Conservation (phyloP, 2,888 invertebrate genomes). For the Callinectes sapidus region DNA sequence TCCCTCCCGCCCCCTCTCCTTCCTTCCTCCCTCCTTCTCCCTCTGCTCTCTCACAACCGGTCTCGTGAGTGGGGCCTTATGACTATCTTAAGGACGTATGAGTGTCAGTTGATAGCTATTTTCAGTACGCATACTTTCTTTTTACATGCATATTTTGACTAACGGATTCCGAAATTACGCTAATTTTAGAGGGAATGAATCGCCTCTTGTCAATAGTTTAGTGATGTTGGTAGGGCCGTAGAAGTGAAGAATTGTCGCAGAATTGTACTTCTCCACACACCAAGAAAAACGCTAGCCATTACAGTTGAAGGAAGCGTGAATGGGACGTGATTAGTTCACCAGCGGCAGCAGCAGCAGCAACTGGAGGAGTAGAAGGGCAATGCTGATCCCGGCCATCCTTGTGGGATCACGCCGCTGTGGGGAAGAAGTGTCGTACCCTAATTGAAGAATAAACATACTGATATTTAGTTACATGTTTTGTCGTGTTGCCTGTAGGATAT, state of each 20-base stretch:
- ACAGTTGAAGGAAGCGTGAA: neutral
- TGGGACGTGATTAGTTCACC: neutral
- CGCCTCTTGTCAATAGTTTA: no score
- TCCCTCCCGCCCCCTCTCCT: constrained; percentile 29
- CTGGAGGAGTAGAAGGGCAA: neutral
- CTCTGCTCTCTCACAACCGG: constrained; percentile 42
- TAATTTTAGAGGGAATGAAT: no score
- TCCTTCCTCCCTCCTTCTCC: constrained; percentile 1
- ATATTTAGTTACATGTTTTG: no score
- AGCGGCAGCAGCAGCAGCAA: neutral
- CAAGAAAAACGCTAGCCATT: neutral
- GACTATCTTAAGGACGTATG: constrained; percentile 24
- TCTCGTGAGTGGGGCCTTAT: constrained; percentile 36
- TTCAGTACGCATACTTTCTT: neutral
- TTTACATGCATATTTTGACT: neutral
- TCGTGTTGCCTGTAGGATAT: no score
- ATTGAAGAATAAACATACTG: neutral
- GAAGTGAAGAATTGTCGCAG: no score
- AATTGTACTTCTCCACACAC: no score
- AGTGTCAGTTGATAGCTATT: constrained; percentile 26
- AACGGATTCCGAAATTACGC: no score
- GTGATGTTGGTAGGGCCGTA: no score
- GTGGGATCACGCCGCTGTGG: neutral
- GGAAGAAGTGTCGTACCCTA: neutral
- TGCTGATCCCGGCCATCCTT: neutral